A percentile compares a stretch with the other conserved stretches of the same genome.
Evolutionary conservation across 2,888 invertebrate species (phyloP).

Genomic region (Lithosia quadra): DNA sequence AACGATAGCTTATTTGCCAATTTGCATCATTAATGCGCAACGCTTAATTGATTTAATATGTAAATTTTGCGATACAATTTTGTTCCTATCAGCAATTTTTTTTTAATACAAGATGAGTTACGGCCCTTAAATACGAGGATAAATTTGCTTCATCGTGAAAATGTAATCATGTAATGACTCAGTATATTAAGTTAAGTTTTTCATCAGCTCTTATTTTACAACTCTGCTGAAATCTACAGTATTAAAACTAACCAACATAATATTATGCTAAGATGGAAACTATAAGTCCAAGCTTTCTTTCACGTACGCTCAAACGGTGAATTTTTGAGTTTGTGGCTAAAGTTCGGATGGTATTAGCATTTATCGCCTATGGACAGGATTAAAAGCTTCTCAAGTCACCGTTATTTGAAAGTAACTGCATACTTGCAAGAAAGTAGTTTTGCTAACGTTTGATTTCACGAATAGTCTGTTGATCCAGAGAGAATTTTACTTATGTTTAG

Average conservation of each 20-base stretch:
- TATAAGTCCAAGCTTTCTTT: slow-evolving; percentile 60
- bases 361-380: slow-evolving; percentile 73
- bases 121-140: not conserved
- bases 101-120: slow-evolving; percentile 8
- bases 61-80: slow-evolving; percentile 69
- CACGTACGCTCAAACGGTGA: slow-evolving; percentile 55
- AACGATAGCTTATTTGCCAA: slow-evolving; percentile 80
- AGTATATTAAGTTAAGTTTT: not conserved
- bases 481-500: too few relatives aligned
- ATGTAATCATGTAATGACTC: too few relatives aligned
- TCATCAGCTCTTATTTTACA: slow-evolving; percentile 6
- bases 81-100: slow-evolving; percentile 42
- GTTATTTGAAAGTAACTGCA: slow-evolving; percentile 62
- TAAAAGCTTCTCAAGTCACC: slow-evolving; percentile 65
- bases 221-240: slow-evolving; percentile 4
- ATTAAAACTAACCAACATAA: slow-evolving; percentile 36
- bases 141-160: not conserved
- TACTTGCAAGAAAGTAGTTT: slow-evolving; percentile 43
- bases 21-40: slow-evolving; percentile 80
- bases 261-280: slow-evolving; percentile 55
- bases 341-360: slow-evolving; percentile 76
- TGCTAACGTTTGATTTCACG: not conserved
- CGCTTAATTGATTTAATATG: slow-evolving; percentile 79
- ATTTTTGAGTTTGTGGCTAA: slow-evolving; percentile 71
- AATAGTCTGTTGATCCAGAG: not conserved